Percentiles rank a stretch among this genome's conserved stretches.
These are phyloP conservation scores for Bergia puertoricense DNA, from an alignment of 92 coral and sea anemone genomes.

Conservation along the genomic window DNA sequence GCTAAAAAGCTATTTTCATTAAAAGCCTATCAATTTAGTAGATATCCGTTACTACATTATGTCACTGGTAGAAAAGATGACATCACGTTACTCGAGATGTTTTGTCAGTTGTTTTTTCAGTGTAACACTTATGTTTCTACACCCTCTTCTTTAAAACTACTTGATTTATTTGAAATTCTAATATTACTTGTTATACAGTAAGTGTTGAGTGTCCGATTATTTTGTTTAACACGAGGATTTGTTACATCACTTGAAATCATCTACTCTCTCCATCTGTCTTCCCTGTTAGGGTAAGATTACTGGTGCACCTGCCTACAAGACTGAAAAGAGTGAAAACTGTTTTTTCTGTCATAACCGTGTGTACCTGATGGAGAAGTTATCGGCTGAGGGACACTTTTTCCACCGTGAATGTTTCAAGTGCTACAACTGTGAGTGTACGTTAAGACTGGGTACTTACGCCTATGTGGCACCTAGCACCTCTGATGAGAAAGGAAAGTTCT, in stretches of 20 bases:
- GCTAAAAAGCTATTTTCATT: no score
- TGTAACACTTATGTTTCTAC: no score
- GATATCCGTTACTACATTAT: no score
- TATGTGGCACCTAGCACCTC: constrained; percentile 77
- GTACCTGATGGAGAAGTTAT: constrained; percentile 89
- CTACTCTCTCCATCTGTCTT: background rate
- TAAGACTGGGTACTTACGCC: constrained; percentile 88
- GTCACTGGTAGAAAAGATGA: no score
- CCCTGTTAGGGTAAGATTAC: constrained; percentile 21
- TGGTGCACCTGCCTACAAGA: constrained; percentile 61
- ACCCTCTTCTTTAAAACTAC: no score
- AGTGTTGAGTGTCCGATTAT: background rate
- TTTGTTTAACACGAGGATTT: background rate
- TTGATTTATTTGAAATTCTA: no score
- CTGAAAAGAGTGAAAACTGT: constrained; percentile 86
- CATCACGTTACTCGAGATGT: no score
- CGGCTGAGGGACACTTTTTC: constrained; percentile 98
- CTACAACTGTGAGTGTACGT: constrained; percentile 81
- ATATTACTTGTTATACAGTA: no score
- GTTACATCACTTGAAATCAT: background rate
- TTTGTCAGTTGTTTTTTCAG: no score
- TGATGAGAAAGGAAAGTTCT: constrained; percentile 79
- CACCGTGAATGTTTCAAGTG: constrained; percentile 98
- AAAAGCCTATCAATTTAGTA: no score
- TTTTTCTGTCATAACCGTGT: constrained; percentile 88